A percentile compares a stretch with the other conserved stretches of the same genome.
Conservation (phyloP, 2,888 invertebrate genomes). For the Dysmachus trigonus region DNA sequence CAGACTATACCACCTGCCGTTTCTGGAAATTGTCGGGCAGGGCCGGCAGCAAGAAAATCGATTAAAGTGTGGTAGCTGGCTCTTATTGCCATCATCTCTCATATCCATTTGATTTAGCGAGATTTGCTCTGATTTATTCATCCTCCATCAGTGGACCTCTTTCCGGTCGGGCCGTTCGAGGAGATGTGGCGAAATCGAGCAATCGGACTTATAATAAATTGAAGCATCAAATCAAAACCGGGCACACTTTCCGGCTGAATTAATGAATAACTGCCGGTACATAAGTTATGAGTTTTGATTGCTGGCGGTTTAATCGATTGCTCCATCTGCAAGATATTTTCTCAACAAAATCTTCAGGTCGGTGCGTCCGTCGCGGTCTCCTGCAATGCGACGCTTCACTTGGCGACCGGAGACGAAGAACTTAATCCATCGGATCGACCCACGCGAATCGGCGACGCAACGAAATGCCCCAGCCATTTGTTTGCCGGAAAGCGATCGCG, state of each 20-base stretch:
- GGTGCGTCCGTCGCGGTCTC: background rate
- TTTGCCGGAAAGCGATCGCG: background rate
- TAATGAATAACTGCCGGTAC: background rate
- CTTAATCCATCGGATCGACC: constrained; percentile 32
- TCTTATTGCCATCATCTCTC: constrained; percentile 34
- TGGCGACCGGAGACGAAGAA: background rate
- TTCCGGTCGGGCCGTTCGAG: background rate
- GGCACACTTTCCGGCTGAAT: background rate
- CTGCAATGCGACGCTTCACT: background rate
- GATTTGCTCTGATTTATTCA: constrained; percentile 20
- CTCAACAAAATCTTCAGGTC: background rate
- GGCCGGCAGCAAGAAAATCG: background rate
- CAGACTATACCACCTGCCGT: constrained; percentile 23
- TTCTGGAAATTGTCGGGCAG: background rate
- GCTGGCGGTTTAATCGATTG: background rate
- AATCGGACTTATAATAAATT: constrained; percentile 5
- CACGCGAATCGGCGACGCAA: constrained; percentile 24
- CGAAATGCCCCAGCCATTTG: constrained; percentile 1
- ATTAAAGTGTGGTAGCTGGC: constrained; percentile 37
- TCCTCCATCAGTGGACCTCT: background rate
- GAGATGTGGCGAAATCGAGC: background rate
- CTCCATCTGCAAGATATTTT: background rate
- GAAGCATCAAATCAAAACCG: background rate
- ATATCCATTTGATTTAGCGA: constrained; percentile 29
- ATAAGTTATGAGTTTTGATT: constrained; percentile 34